Percentiles rank a stretch among this genome's conserved stretches.
These are phyloP conservation scores for Holotrichia oblita DNA, from an alignment of 1,140 invertebrate genomes.

Conservation along the genomic window DNA sequence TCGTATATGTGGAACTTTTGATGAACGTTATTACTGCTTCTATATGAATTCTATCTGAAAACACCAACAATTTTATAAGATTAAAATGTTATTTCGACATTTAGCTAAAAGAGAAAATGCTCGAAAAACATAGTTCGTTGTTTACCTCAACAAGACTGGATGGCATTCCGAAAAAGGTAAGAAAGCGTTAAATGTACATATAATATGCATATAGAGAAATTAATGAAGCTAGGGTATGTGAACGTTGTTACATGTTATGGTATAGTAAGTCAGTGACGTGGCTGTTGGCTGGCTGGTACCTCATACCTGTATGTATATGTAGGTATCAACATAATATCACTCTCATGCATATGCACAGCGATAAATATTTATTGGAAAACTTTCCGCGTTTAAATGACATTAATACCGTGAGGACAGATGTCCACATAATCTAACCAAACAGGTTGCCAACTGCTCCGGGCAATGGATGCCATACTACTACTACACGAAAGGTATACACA, in stretches of 20 bases:
- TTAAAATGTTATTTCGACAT: neutral
- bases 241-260: neutral
- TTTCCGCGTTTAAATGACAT: constrained; percentile 36
- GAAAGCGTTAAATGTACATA: neutral
- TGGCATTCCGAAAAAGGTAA: constrained; percentile 20
- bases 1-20: too few species aligned
- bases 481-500: neutral
- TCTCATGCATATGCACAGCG: constrained; percentile 25
- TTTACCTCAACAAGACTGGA: constrained; percentile 2
- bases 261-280: constrained; percentile 20
- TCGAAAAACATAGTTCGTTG: constrained; percentile 6
- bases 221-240: constrained; percentile 1
- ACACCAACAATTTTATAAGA: neutral
- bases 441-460: constrained; percentile 31
- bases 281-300: neutral
- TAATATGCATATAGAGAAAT: constrained; percentile 19
- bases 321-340: constrained; percentile 27
- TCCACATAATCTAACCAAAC: constrained; percentile 36
- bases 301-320: constrained; percentile 8
- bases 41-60: too few species aligned
- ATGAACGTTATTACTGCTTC: too few species aligned
- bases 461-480: constrained; percentile 30
- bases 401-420: constrained; percentile 38
- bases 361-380: constrained; percentile 37
- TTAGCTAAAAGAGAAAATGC: neutral